These are phyloP conservation scores for Aradus depressus DNA, from an alignment of 2,888 invertebrate species.

Conservation along the genomic window DNA sequence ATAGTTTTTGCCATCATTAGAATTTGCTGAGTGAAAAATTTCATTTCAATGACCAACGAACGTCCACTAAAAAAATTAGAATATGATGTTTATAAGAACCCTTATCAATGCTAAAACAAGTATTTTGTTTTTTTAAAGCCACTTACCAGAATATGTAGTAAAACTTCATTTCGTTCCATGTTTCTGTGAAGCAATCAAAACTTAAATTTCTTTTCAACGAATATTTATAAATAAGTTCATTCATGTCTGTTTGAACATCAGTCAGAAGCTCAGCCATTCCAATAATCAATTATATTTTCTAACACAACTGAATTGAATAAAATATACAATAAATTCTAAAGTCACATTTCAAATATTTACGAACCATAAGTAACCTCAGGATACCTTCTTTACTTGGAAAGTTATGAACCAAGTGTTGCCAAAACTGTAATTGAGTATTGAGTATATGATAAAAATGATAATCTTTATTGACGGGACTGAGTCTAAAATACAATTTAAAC, in stretches of 20 bases:
- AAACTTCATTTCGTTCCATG: constrained; percentile 7
- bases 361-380: too few species aligned
- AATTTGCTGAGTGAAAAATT: constrained; percentile 1
- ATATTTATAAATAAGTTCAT: constrained; percentile 5
- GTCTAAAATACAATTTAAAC: too few species aligned
- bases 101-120: not conserved
- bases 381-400: too few species aligned
- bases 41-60: not conserved
- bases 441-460: too few species aligned
- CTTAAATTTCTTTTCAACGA: constrained; percentile 1
- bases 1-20: not conserved
- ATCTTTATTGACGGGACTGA: too few species aligned
- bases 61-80: constrained; percentile 1
- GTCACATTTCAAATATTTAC: too few species aligned
- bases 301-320: too few species aligned
- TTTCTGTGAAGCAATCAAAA: constrained; percentile 1
- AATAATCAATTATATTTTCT: too few species aligned
- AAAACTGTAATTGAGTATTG: too few species aligned
- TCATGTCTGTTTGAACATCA: not conserved
- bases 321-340: too few species aligned
- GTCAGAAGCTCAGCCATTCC: not conserved
- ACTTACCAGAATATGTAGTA: constrained; percentile 3
- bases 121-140: not conserved
- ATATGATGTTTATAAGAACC: not conserved
- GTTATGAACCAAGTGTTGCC: too few species aligned